A percentile compares a stretch with the other conserved stretches of the same genome.
These are phyloP conservation scores for Desmodus rotundus DNA, from an alignment of 2,113 vertebrate genomes.

Conservation along the genomic window DNA sequence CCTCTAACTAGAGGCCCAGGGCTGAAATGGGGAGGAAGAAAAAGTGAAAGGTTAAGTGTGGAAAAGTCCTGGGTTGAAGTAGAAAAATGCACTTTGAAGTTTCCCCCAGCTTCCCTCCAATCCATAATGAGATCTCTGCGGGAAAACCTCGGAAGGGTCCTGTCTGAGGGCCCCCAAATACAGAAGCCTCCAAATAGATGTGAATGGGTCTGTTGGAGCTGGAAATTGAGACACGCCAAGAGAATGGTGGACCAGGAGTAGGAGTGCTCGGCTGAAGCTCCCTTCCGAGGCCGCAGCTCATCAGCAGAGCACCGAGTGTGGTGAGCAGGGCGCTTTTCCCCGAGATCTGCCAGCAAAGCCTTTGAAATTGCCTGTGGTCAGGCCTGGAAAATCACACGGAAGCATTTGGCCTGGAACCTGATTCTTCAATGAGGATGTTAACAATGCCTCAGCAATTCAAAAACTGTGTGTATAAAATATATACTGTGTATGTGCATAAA, in stretches of 20 bases:
- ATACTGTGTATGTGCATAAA: neutral
- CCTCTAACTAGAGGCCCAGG: neutral
- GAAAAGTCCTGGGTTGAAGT: neutral
- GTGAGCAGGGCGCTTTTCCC: neutral
- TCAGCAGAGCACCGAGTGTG: too few species aligned
- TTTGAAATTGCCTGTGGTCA: neutral
- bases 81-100: neutral
- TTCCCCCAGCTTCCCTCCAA: fast-evolving
- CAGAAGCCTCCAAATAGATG: neutral
- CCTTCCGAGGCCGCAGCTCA: neutral
- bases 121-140: neutral
- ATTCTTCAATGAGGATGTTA: neutral
- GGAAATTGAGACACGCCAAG: neutral
- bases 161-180: neutral
- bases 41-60: neutral
- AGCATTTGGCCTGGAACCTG: neutral
- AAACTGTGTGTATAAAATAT: neutral
- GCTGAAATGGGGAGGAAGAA: neutral
- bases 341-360: neutral
- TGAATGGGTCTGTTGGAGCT: neutral
- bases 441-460: neutral
- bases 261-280: neutral
- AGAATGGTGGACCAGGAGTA: too few species aligned
- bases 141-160: neutral
- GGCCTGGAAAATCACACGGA: neutral